A percentile compares a stretch with the other conserved stretches of the same genome.
These are phyloP conservation scores for Miltochrista miniata DNA, from an alignment of 2,888 invertebrate genomes.

Conservation along the genomic window DNA sequence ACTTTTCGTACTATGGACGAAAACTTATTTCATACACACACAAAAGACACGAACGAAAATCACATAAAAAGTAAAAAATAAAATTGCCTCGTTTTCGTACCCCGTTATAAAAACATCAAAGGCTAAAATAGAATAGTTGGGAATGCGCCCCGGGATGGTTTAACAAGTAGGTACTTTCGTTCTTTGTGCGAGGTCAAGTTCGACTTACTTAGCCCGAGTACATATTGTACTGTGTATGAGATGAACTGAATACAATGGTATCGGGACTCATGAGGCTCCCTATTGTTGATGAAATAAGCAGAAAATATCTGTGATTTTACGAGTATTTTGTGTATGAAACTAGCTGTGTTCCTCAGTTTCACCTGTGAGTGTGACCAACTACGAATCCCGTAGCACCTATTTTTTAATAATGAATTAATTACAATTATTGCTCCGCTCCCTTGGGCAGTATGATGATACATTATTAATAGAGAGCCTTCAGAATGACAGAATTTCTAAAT, in stretches of 20 bases:
- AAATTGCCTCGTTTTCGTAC: not conserved
- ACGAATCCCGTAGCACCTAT: too few species aligned
- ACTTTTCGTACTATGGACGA: too few species aligned
- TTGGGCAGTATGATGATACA: too few species aligned
- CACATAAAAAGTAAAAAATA: too few species aligned
- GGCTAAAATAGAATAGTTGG: slow-evolving; percentile 23
- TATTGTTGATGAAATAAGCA: not conserved
- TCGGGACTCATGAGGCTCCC: not conserved
- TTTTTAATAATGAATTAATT: too few species aligned
- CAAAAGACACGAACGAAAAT: too few species aligned
- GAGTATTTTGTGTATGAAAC: not conserved
- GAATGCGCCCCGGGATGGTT: slow-evolving; percentile 9
- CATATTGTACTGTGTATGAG: not conserved
- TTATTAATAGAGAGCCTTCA: too few species aligned
- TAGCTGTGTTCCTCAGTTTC: not conserved
- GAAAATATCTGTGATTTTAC: too few species aligned
- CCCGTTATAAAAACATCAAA: slow-evolving; percentile 27
- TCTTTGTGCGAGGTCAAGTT: slow-evolving; percentile 35
- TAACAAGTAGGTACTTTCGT: slow-evolving; percentile 21
- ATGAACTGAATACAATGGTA: not conserved
- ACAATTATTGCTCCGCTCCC: too few species aligned
- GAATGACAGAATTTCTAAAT: too few species aligned
- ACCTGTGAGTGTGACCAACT: too few species aligned
- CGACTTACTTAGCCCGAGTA: not conserved
- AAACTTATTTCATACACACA: too few species aligned